phyloP scores from a whole-genome alignment of 2,797 vertebrate species.

The Sebastes variabilis region DNA sequence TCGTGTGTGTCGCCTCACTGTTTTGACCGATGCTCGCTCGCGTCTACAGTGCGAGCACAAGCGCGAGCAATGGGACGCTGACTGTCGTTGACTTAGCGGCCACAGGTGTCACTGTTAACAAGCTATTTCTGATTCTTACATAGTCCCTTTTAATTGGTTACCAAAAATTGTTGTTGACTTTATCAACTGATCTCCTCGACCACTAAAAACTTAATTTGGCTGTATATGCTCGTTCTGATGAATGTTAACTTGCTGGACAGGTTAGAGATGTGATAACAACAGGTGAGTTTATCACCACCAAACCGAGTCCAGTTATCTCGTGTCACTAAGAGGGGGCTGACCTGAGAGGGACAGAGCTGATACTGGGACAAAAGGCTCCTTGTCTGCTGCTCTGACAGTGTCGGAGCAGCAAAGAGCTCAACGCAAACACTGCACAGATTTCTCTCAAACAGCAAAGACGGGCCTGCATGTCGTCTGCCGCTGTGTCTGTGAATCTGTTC shows the following conservation, averaged over 20 bases:
- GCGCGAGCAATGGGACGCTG: no score
- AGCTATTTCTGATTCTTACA: no score
- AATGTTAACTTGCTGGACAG: neutral
- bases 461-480: conserved; percentile 21
- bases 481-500: conserved; percentile 36
- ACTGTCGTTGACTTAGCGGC: no score
- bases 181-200: neutral
- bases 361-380: conserved; percentile 62
- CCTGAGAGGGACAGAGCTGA: conserved; percentile 55
- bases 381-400: conserved; percentile 42
- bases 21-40: no score
- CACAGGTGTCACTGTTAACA: no score
- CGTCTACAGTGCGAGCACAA: no score
- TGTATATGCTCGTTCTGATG: neutral
- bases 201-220: neutral
- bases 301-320: conserved; percentile 20
- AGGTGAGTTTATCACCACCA: conserved; percentile 21
- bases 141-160: no score
- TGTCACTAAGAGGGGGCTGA: conserved; percentile 36
- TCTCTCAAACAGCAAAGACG: neutral
- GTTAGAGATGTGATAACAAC: neutral
- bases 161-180: neutral
- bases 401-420: conserved; percentile 28
- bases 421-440: conserved; percentile 36
- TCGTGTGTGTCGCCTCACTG: no score